A percentile compares a stretch with the other conserved stretches of the same genome.
phyloP scores from a whole-genome alignment of 2,113 vertebrate species.

The Antechinus stuartii region DNA sequence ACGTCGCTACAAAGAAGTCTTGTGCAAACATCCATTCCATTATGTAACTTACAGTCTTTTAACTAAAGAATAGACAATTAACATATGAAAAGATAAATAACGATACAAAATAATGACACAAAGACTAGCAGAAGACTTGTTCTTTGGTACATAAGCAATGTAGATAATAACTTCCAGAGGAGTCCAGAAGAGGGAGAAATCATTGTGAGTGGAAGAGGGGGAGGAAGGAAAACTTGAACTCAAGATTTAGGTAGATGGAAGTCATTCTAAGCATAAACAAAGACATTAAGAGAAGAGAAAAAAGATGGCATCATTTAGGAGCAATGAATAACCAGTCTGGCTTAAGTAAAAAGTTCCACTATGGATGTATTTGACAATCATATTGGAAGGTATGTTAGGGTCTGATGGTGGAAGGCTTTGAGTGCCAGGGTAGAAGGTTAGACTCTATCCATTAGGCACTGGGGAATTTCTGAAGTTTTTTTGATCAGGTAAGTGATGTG shows the following conservation, averaged over 20 bases:
- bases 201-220: neutral
- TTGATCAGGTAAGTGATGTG: neutral
- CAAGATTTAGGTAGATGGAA: neutral
- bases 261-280: conserved; percentile 22
- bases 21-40: no score
- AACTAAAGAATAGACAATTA: neutral
- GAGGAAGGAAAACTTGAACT: neutral
- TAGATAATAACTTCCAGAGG: neutral
- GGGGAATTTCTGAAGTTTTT: neutral
- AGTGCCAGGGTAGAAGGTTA: neutral
- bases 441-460: neutral
- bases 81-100: neutral
- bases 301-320: neutral
- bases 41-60: no score
- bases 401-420: neutral
- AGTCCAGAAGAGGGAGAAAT: neutral
- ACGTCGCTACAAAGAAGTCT: no score
- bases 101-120: neutral
- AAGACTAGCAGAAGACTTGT: neutral
- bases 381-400: neutral
- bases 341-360: neutral
- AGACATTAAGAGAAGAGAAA: neutral
- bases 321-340: conserved; percentile 11
- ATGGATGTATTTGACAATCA: neutral
- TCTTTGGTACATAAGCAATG: neutral